Percentiles rank a stretch among this genome's conserved stretches.
Conservation (phyloP, 2,888 invertebrate genomes). For the Athalia rosae region DNA sequence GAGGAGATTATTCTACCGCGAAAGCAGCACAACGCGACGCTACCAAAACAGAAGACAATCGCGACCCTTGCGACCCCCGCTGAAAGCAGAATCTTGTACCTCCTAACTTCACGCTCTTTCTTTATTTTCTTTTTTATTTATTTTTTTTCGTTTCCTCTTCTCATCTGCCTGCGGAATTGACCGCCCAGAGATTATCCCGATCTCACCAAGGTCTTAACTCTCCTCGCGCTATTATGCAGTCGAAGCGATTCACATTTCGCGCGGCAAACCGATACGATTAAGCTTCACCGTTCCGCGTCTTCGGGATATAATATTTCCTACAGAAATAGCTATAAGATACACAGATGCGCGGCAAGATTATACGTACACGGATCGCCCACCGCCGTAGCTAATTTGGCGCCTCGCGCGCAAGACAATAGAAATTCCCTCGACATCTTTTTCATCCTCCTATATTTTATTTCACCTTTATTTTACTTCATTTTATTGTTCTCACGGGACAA, state of each 20-base stretch:
- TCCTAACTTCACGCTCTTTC: background rate
- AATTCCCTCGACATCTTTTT: constrained; percentile 67
- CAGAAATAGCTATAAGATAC: background rate
- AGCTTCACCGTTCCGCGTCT: background rate
- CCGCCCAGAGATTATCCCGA: constrained; percentile 10
- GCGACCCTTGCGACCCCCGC: constrained; percentile 65
- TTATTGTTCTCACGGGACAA: constrained; percentile 66
- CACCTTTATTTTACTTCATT: no score
- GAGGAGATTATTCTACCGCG: background rate
- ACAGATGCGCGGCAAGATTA: background rate
- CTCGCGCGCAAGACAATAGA: constrained; percentile 64
- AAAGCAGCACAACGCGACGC: background rate
- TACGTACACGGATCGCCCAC: background rate
- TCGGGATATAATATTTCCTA: background rate
- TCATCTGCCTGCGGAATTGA: constrained; percentile 7
- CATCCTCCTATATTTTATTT: no score
- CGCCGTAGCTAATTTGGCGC: constrained; percentile 50
- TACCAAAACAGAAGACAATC: constrained; percentile 45
- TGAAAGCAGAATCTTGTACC: constrained; percentile 70
- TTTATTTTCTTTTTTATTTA: constrained; percentile 10
- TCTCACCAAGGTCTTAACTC: constrained; percentile 2
- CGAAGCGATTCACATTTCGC: constrained; percentile 1
- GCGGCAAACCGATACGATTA: constrained; percentile 49
- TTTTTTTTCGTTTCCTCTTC: constrained; percentile 21
- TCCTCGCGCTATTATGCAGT: constrained; percentile 43